These are phyloP conservation scores for Chloroceryle aenea DNA, from an alignment of 2,113 vertebrate genomes.

Conservation along the genomic window DNA sequence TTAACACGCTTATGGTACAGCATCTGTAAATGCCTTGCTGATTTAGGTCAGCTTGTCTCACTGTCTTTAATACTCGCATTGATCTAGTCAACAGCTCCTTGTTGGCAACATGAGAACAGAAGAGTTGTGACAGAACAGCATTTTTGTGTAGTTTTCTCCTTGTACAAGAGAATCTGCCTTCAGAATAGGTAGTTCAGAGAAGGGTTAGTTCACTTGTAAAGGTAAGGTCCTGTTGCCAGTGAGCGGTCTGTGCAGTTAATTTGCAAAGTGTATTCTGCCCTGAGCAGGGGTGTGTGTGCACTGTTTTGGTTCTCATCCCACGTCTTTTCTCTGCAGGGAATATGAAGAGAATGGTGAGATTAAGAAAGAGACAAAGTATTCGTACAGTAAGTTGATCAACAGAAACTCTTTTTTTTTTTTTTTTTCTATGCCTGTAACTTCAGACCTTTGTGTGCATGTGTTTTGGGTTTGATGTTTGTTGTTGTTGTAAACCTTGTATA, in stretches of 20 bases:
- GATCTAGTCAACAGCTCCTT: not conserved
- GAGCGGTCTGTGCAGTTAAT: not conserved
- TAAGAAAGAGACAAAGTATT: slow-evolving; percentile 91
- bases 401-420: not conserved
- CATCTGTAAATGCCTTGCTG: not conserved
- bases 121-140: not conserved
- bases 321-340: slow-evolving; percentile 77
- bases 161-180: not conserved
- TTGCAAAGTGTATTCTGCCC: not conserved
- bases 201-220: not conserved
- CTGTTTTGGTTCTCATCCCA: slow-evolving; percentile 4
- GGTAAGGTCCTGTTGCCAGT: not conserved
- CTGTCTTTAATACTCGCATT: not conserved
- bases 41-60: not conserved
- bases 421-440: not conserved
- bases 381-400: slow-evolving; percentile 87
- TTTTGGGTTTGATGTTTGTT: not conserved
- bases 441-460: not conserved
- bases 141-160: not conserved
- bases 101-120: not conserved
- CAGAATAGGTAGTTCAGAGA: not conserved
- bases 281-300: not conserved
- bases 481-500: not conserved
- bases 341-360: slow-evolving; percentile 88
- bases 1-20: not conserved